phyloP scores from a whole-genome alignment of 2,113 vertebrate genomes.

The Dicaeum eximium region DNA sequence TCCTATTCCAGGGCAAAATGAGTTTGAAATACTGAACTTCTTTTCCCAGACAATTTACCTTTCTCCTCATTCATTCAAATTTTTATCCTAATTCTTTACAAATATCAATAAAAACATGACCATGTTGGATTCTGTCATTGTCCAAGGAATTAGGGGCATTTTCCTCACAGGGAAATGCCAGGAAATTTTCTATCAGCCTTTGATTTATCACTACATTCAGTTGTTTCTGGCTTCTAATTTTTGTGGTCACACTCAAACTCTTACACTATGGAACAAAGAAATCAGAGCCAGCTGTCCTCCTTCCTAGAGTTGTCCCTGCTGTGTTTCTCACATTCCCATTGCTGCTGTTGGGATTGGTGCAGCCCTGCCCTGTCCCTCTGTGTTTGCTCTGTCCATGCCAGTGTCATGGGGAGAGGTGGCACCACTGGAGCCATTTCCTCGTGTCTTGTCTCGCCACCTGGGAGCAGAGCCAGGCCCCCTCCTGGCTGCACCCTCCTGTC shows the following conservation, averaged over 20 bases:
- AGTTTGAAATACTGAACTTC: neutral
- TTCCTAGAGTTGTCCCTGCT: rapidly evolving
- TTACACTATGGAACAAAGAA: neutral
- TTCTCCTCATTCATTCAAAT: neutral
- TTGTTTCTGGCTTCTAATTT: neutral
- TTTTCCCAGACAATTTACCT: neutral
- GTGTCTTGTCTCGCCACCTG: neutral
- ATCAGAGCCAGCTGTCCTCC: neutral
- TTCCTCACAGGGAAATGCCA: neutral
- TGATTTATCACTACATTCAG: neutral
- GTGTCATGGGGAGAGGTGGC: neutral
- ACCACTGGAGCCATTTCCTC: neutral
- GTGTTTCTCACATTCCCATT: rapidly evolving
- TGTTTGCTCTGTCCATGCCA: rapidly evolving
- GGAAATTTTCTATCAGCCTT: neutral
- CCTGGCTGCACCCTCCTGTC: neutral
- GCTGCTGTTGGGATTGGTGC: rapidly evolving
- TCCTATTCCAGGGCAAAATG: neutral
- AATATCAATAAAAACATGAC: neutral
- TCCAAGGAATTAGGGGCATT: neutral
- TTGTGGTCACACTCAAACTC: neutral
- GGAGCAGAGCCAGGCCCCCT: neutral
- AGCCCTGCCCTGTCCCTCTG: neutral
- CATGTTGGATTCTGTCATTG: neutral
- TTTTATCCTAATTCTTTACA: neutral